Conservation (phyloP, 2,113 vertebrate genomes). For the Stictonetta naevosa region DNA sequence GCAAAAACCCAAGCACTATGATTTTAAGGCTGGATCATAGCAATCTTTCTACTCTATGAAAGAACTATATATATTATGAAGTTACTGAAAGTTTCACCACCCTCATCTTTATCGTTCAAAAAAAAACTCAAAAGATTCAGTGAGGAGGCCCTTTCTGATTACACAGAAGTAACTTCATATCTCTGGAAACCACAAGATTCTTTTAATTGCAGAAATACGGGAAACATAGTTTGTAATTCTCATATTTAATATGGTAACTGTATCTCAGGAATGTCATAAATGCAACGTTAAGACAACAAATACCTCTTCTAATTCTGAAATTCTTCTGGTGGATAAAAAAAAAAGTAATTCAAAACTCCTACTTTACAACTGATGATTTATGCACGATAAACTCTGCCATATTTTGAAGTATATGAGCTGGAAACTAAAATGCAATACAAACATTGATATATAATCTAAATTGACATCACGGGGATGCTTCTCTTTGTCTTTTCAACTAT, state of each 20-base stretch:
- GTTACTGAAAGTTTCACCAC: background rate
- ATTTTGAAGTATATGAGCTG: background rate
- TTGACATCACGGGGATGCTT: background rate
- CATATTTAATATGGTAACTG: background rate
- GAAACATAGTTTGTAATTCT: background rate
- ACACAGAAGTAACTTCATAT: background rate
- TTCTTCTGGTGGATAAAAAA: background rate
- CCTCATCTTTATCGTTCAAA: background rate
- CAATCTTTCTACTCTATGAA: background rate
- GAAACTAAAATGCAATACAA: background rate
- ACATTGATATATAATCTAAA: background rate
- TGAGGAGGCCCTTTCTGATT: background rate
- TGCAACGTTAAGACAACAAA: background rate
- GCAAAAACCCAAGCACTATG: constrained; percentile 1
- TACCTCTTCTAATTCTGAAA: background rate
- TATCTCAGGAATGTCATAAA: background rate
- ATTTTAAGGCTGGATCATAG: constrained; percentile 50
- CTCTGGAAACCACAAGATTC: background rate
- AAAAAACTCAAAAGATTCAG: background rate
- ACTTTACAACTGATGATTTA: background rate
- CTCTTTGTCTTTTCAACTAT: background rate
- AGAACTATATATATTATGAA: constrained; percentile 36
- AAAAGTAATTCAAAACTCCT: background rate
- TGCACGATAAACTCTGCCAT: background rate
- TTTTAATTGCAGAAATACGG: background rate